These are phyloP conservation scores for Agrochola litura DNA, from an alignment of 2,888 invertebrate genomes.

Conservation along the genomic window DNA sequence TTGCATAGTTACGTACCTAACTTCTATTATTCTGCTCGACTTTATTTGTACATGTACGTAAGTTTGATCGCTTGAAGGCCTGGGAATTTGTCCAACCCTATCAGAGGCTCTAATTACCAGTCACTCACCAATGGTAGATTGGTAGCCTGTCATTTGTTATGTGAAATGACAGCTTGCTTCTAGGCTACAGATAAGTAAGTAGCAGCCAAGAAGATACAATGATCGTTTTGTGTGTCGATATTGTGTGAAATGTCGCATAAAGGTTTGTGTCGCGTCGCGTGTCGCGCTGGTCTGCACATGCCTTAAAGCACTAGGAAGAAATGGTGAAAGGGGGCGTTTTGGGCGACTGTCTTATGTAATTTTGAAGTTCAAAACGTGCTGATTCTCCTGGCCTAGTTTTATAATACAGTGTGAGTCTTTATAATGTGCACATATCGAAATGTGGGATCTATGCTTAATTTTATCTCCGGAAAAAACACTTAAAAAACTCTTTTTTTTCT, in stretches of 20 bases:
- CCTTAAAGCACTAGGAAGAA: no score
- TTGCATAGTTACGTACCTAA: neutral
- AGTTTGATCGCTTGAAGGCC: constrained; percentile 25
- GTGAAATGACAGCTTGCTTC: constrained; percentile 36
- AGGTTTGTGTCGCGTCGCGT: no score
- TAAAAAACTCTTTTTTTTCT: no score
- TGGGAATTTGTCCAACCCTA: constrained; percentile 1
- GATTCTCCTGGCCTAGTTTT: no score
- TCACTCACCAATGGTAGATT: neutral
- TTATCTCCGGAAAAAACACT: no score
- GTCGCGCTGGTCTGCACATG: no score
- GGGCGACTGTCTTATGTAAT: no score
- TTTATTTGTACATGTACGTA: constrained; percentile 24
- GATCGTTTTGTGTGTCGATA: neutral
- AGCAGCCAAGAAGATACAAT: neutral
- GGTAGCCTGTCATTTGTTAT: constrained; percentile 17
- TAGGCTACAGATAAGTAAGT: constrained; percentile 9
- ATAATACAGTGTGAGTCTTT: no score
- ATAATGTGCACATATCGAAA: no score
- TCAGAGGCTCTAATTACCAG: constrained; percentile 19
- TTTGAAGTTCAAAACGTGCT: no score
- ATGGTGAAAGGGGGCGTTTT: no score
- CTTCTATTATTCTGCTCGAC: constrained; percentile 11
- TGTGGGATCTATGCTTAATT: no score
- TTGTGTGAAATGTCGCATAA: constrained; percentile 3